phyloP scores from a whole-genome alignment of 2,797 vertebrate species.

The Myotis daubentonii region DNA sequence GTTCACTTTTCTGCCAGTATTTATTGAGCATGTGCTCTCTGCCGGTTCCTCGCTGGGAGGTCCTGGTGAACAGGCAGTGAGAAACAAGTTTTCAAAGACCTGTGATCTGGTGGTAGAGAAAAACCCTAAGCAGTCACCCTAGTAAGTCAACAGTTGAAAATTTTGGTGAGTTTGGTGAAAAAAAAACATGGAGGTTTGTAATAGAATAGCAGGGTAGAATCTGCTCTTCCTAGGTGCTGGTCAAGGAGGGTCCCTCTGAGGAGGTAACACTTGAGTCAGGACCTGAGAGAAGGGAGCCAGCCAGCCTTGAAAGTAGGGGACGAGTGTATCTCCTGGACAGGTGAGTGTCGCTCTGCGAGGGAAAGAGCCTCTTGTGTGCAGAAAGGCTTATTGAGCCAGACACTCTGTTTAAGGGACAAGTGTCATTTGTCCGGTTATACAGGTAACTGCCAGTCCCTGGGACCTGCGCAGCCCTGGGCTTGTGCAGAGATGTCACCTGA shows the following conservation, averaged over 20 bases:
- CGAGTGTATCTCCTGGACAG: not conserved
- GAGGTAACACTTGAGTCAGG: not conserved
- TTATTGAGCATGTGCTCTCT: not conserved
- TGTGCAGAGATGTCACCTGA: no score
- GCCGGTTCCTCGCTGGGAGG: not conserved
- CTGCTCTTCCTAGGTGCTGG: not conserved
- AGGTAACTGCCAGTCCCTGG: not conserved
- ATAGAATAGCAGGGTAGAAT: not conserved
- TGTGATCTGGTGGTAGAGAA: no score
- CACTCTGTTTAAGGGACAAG: rapidly evolving
- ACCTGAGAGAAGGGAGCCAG: not conserved
- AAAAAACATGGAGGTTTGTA: rapidly evolving
- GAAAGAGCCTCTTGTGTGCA: not conserved
- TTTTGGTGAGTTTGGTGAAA: not conserved
- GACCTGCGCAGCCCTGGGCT: not conserved
- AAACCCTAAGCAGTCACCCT: not conserved
- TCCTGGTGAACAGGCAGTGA: not conserved
- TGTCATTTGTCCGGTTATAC: not conserved
- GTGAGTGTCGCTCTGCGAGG: not conserved
- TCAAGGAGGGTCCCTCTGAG: no score
- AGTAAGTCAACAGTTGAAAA: not conserved
- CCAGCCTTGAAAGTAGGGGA: not conserved
- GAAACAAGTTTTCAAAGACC: not conserved
- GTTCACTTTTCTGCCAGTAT: not conserved
- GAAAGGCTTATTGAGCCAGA: not conserved